Percentiles rank a stretch among this genome's conserved stretches.
These are phyloP conservation scores for Geotrypetes seraphini DNA, from an alignment of 2,797 vertebrate genomes.

Conservation along the genomic window DNA sequence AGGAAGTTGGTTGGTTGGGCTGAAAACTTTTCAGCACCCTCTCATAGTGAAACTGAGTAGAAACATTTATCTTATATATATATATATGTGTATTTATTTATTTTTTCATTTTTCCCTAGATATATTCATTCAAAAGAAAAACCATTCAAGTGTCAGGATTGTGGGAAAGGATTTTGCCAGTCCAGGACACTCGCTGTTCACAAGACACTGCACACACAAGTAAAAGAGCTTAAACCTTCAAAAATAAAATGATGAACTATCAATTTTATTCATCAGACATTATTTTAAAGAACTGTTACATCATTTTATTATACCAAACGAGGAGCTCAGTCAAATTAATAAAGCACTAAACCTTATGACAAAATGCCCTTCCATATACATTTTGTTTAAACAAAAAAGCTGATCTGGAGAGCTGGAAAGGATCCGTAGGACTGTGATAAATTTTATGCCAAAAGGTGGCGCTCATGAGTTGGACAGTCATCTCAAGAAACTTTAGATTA, in stretches of 20 bases:
- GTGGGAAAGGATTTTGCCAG: constrained; percentile 97
- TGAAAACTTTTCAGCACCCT: no score
- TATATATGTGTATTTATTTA: no score
- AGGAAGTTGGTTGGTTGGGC: no score
- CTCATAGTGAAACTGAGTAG: no score
- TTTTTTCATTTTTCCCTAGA: constrained; percentile 51
- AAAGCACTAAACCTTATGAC: no score
- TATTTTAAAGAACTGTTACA: constrained; percentile 1
- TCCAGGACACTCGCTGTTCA: constrained; percentile 95
- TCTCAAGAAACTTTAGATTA: not conserved
- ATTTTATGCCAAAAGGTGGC: constrained; percentile 62
- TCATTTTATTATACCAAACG: no score
- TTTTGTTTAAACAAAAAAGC: no score
- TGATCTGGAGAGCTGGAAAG: not conserved
- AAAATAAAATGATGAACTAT: constrained; percentile 84
- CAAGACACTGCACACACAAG: constrained; percentile 97
- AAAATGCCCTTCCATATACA: no score
- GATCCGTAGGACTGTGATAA: constrained; percentile 32
- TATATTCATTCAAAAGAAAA: constrained; percentile 98
- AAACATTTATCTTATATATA: not conserved
- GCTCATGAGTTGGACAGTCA: constrained; percentile 43
- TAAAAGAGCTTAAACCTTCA: constrained; percentile 90
- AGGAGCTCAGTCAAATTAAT: no score
- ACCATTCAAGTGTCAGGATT: constrained; percentile 96
- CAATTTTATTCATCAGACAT: not conserved